These are phyloP conservation scores for Oceanites oceanicus DNA, from an alignment of 2,113 vertebrate genomes.

Conservation along the genomic window DNA sequence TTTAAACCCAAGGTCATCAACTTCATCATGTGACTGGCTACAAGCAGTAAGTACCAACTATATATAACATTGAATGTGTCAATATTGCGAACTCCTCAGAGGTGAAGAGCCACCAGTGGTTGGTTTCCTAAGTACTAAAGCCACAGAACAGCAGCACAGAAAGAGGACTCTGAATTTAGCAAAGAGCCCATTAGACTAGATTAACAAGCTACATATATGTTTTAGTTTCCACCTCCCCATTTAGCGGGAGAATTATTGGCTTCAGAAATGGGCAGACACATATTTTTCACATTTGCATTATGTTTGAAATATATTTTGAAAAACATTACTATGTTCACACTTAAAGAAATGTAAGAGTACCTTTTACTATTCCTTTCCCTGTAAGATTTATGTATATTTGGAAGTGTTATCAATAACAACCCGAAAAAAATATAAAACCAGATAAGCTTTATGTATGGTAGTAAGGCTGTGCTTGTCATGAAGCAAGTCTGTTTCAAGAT, in stretches of 20 bases:
- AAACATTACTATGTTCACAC: not conserved
- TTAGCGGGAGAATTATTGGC: not conserved
- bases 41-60: not conserved
- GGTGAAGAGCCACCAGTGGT: not conserved
- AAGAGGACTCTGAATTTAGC: not conserved
- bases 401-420: not conserved
- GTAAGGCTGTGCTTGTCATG: not conserved
- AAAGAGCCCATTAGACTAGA: not conserved
- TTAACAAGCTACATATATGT: not conserved
- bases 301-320: not conserved
- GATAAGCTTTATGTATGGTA: not conserved
- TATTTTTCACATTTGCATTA: not conserved
- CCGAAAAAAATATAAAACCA: rapidly evolving
- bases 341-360: not conserved
- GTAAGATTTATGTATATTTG: not conserved
- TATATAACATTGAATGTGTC: not conserved
- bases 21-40: not conserved
- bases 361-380: not conserved
- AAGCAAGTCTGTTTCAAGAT: not conserved
- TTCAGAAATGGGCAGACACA: not conserved
- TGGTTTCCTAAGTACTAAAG: not conserved
- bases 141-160: not conserved
- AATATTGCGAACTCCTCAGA: not conserved
- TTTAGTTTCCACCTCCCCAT: not conserved
- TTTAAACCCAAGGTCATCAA: not conserved